These are phyloP conservation scores for Diorhabda carinulata DNA, from an alignment of 1,140 invertebrate species.

Conservation along the genomic window DNA sequence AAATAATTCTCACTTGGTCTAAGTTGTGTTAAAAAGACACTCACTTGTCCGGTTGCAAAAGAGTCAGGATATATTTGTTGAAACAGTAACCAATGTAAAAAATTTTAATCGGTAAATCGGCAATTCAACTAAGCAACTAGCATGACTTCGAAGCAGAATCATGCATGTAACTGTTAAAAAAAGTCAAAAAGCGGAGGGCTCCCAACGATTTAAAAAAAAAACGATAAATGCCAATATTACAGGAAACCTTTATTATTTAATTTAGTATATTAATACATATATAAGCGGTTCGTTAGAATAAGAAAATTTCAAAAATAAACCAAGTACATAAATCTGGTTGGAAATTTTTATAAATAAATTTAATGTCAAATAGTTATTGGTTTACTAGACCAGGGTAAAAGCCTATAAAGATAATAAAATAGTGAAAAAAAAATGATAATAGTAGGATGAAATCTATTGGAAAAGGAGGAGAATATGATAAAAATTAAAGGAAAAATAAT, in stretches of 20 bases:
- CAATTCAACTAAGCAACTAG: constrained; percentile 39
- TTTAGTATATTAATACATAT: too few species aligned
- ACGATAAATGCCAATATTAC: background rate
- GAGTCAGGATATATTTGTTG: background rate
- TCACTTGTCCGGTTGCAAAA: constrained; percentile 21
- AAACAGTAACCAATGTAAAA: constrained; percentile 13
- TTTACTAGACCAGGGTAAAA: too few species aligned
- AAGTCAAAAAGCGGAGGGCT: constrained; percentile 37
- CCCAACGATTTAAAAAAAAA: constrained; percentile 36
- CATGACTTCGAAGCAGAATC: constrained; percentile 45
- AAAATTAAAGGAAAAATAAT: too few species aligned
- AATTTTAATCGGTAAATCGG: constrained; percentile 18
- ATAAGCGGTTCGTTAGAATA: too few species aligned
- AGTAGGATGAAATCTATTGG: background rate
- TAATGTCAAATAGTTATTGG: too few species aligned
- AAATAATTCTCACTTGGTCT: too few species aligned
- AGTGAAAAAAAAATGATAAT: constrained; percentile 6
- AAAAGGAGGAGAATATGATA: too few species aligned
- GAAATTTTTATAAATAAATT: too few species aligned
- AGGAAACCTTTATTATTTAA: background rate
- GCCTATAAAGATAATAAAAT: too few species aligned
- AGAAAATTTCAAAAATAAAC: too few species aligned
- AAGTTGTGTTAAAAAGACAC: too few species aligned
- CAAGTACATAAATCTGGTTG: too few species aligned
- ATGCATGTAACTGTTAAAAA: constrained; percentile 44